Evolutionary conservation across 2,797 vertebrate genomes (phyloP), one percentile per base, ranked within the genome.

Genomic region (Rhinatrema bivittatum): DNA sequence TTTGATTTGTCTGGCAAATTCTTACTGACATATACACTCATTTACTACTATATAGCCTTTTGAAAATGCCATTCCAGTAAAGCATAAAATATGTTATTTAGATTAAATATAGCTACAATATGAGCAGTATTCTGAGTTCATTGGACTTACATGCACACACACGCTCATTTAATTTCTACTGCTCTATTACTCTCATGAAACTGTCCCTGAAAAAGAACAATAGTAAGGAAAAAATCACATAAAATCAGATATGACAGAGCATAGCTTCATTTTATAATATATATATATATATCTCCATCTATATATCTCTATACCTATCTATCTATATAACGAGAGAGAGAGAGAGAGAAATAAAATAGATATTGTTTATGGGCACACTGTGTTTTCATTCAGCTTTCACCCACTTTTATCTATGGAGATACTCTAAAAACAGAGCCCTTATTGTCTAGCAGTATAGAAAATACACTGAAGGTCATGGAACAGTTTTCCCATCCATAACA

Each of bases 61-160:
- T 78, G 72, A 76, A 84, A 84, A 82, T 84, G 73, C 64, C 72
- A 76, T 78, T 83, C 60, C 66, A 70, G 46, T 56, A 76, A 75
- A 78, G 62, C 74, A 83, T 79, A 72, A 76, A 85, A 76, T 77
- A 76, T 75, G 79, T 80, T 83, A 78, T 82, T 82, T 81, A 82
- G 74, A 83, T 77, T 82, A 82, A 81, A 61, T 64, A 52, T 64
- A 76, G 68, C 68, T 76, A 75, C 68, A 72, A 72, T 72, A 78
- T 77, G 72, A 76, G 71, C 65, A 65, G 62, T 70, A 67, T 48
- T 62, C 66, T 59, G 72, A 78, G 57, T 74, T 78, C 72, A 65
- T 74, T 72, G 76, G 65, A 50, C 70, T n/a, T 81, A 60, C 64
- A 65, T 47, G 53, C 19, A 3, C 53, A 56, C n/a, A n/a, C n/a